phyloP scores from a whole-genome alignment of 2,797 vertebrate genomes.

The Sebastes aleutianus region DNA sequence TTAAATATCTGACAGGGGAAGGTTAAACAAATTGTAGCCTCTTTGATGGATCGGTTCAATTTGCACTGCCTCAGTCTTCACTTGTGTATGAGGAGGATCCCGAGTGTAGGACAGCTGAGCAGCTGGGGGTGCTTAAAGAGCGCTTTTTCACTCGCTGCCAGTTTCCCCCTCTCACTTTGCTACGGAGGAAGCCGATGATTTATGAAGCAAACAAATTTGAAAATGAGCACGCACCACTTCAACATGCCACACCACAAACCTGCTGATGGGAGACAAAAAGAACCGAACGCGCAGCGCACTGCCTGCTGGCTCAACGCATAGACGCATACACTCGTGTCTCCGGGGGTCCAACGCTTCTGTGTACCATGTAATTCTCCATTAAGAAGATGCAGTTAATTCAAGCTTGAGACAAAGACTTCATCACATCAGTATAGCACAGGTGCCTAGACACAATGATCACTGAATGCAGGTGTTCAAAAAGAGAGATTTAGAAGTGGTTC shows the following conservation, averaged over 20 bases:
- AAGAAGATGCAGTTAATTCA: slow-evolving; percentile 35
- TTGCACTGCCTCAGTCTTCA: slow-evolving; percentile 47
- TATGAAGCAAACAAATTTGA: slow-evolving; percentile 76
- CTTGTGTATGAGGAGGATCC: slow-evolving; percentile 49
- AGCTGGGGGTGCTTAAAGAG: slow-evolving; percentile 72
- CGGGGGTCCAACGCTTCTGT: slow-evolving; percentile 14
- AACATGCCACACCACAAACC: slow-evolving; percentile 78
- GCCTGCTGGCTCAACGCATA: slow-evolving; percentile 37
- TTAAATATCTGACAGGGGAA: slow-evolving; percentile 53
- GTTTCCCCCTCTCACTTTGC: slow-evolving; percentile 45
- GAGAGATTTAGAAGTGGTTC: neutral
- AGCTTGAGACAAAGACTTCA: slow-evolving; percentile 60
- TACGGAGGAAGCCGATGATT: slow-evolving; percentile 67
- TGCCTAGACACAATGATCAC: slow-evolving; percentile 15
- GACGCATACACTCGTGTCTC: slow-evolving; percentile 27
- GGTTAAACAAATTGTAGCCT: slow-evolving; percentile 57
- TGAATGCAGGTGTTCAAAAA: slow-evolving; percentile 26
- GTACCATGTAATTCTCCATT: slow-evolving; percentile 40
- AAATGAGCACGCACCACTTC: slow-evolving; percentile 69
- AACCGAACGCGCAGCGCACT: slow-evolving; percentile 22
- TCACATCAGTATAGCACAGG: slow-evolving; percentile 41
- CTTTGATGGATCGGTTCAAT: slow-evolving; percentile 69
- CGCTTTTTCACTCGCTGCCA: slow-evolving; percentile 68
- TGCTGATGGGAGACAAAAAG: slow-evolving; percentile 73
- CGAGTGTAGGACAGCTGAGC: slow-evolving; percentile 51